Evolutionary conservation across 2,113 vertebrate genomes (phyloP).

Genomic region (Ceratotherium simum): DNA sequence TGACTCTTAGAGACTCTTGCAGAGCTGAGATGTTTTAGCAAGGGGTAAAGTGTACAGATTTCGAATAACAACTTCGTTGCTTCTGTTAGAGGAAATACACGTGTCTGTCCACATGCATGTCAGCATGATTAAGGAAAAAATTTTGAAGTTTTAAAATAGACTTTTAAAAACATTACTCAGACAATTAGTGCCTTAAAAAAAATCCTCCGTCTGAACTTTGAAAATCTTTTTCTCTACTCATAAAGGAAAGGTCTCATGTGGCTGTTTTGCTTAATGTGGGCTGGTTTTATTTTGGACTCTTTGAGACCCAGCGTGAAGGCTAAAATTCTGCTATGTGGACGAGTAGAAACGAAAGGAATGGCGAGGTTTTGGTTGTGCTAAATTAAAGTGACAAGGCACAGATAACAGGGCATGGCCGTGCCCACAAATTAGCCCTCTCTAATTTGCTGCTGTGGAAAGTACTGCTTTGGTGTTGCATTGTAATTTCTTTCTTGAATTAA

Average conservation of each 20-base stretch:
- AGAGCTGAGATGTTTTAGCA: background rate
- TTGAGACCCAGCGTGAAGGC: conserved; percentile 55
- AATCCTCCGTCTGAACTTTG: background rate
- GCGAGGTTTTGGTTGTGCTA: conserved; percentile 69
- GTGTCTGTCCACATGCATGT: background rate
- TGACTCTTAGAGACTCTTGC: background rate
- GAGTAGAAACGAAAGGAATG: conserved; percentile 70
- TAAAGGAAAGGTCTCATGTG: conserved; percentile 49
- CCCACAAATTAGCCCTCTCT: conserved; percentile 84
- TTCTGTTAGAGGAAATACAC: background rate
- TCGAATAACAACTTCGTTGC: background rate
- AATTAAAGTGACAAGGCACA: conserved; percentile 77
- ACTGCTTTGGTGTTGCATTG: conserved; percentile 70
- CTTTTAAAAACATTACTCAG: conserved; percentile 34
- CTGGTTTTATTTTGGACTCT: conserved; percentile 70
- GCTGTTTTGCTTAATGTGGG: conserved; percentile 71
- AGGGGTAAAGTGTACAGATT: background rate
- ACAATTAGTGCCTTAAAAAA: background rate
- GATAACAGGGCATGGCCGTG: conserved; percentile 80
- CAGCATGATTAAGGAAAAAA: background rate
- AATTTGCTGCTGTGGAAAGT: conserved; percentile 82
- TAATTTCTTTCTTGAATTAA: conserved; percentile 72
- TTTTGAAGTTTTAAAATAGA: background rate
- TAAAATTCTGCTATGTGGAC: conserved; percentile 65
- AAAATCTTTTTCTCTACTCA: conserved; percentile 32